Evolutionary conservation across 2,113 vertebrate species (phyloP).

Genomic region (Larimichthys polyactis): DNA sequence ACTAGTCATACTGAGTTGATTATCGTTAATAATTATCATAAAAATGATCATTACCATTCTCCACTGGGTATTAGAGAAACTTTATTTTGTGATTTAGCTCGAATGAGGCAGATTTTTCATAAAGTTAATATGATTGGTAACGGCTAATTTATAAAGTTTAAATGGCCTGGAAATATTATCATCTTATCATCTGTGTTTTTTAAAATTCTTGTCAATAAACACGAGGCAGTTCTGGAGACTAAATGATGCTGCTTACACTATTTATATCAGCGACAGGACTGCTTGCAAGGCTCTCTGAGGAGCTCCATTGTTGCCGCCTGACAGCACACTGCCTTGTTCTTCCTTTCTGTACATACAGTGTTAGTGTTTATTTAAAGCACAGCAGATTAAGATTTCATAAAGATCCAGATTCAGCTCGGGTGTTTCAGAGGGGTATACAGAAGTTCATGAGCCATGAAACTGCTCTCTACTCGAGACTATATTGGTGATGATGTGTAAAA

Average conservation of each 20-base stretch:
- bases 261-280: conserved; percentile 90
- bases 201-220: conserved; percentile 37
- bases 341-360: conserved; percentile 76
- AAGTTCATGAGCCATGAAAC: conserved; percentile 75
- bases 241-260: conserved; percentile 84
- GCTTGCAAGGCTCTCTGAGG: conserved; percentile 85
- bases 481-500: conserved; percentile 29
- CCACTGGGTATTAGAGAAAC: neutral
- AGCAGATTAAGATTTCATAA: conserved; percentile 89
- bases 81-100: neutral
- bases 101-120: conserved; percentile 13
- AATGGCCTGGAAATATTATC: conserved; percentile 10
- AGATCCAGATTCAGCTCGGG: conserved; percentile 68
- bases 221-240: conserved; percentile 54
- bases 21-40: conserved; percentile 38
- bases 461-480: conserved; percentile 36
- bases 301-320: conserved; percentile 83
- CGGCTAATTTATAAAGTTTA: neutral
- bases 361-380: conserved; percentile 89
- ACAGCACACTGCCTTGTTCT: conserved; percentile 84
- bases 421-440: conserved; percentile 63
- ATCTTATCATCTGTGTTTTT: conserved; percentile 32
- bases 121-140: neutral
- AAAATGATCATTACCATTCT: conserved; percentile 26
- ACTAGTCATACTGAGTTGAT: neutral